These are phyloP conservation scores for Turritopsis rubra DNA, from an alignment of 30 jellyfish, hydroid and myxozoan genomes.

Conservation along the genomic window DNA sequence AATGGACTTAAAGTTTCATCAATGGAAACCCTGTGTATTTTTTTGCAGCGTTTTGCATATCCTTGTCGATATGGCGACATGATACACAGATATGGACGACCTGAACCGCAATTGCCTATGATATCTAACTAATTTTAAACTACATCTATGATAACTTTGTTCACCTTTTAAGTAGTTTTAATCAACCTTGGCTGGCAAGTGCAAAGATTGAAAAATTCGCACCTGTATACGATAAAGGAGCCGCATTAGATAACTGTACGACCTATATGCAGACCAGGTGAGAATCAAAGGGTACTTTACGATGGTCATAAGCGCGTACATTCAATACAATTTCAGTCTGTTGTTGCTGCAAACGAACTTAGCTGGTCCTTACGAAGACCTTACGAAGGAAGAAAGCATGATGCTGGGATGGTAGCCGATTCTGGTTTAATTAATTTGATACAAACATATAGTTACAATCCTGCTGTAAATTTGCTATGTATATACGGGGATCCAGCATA, in stretches of 20 bases:
- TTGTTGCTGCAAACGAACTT: slow-evolving; percentile 67
- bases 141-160: slow-evolving; percentile 20
- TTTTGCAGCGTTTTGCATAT: slow-evolving; percentile 41
- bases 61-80: slow-evolving; percentile 54
- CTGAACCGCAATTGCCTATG: slow-evolving; percentile 40
- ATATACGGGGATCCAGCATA: slow-evolving; percentile 54
- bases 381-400: slow-evolving; percentile 44
- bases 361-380: slow-evolving; percentile 47
- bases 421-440: slow-evolving; percentile 9
- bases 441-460: slow-evolving; percentile 23
- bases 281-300: slow-evolving; percentile 56
- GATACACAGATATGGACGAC: slow-evolving; percentile 44
- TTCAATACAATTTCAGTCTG: slow-evolving; percentile 57
- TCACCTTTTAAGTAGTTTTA: slow-evolving; percentile 26
- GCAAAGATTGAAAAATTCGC: slow-evolving; percentile 12
- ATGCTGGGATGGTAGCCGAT: slow-evolving; percentile 39
- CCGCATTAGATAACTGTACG: slow-evolving; percentile 52
- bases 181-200: slow-evolving; percentile 27
- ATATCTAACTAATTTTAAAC: slow-evolving; percentile 23
- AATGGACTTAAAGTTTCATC: slow-evolving; percentile 36
- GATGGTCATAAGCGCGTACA: slow-evolving; percentile 76
- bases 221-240: slow-evolving; percentile 37
- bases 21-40: slow-evolving; percentile 44
- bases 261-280: slow-evolving; percentile 65
- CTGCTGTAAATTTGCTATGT: slow-evolving; percentile 42